A percentile compares a stretch with the other conserved stretches of the same genome.
Conservation (phyloP, 2,888 invertebrate species). For the Bhutanitis thaidina region DNA sequence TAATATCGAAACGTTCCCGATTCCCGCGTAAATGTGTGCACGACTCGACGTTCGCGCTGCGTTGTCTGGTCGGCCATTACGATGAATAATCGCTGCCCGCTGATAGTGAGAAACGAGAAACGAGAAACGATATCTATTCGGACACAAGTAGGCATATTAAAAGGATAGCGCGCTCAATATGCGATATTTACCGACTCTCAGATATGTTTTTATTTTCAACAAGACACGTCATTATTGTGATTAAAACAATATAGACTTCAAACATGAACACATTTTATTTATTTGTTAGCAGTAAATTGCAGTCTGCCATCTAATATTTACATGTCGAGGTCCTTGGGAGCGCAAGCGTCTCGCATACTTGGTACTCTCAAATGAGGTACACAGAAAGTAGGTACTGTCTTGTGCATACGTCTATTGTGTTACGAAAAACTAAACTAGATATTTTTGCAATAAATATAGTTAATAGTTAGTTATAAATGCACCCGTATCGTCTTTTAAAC, state of each 20-base stretch:
- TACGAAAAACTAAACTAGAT: too few relatives aligned
- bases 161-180: background rate
- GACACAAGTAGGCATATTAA: constrained; percentile 2
- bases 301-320: too few relatives aligned
- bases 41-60: background rate
- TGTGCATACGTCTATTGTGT: too few relatives aligned
- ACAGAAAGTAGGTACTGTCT: too few relatives aligned
- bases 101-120: constrained; percentile 4
- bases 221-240: background rate
- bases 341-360: too few relatives aligned
- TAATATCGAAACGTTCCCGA: too few relatives aligned
- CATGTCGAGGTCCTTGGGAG: too few relatives aligned
- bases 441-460: too few relatives aligned
- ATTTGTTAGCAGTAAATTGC: too few relatives aligned
- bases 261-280: background rate
- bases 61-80: constrained; percentile 10
- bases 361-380: too few relatives aligned
- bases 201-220: constrained; percentile 12
- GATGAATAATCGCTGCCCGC: constrained; percentile 15
- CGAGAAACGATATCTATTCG: constrained; percentile 8
- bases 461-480: too few relatives aligned
- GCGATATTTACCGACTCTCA: constrained; percentile 6
- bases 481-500: too few relatives aligned
- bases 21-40: background rate
- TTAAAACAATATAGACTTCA: background rate